Conservation (phyloP, 2,888 invertebrate species). For the Microplitis deprimator region DNA sequence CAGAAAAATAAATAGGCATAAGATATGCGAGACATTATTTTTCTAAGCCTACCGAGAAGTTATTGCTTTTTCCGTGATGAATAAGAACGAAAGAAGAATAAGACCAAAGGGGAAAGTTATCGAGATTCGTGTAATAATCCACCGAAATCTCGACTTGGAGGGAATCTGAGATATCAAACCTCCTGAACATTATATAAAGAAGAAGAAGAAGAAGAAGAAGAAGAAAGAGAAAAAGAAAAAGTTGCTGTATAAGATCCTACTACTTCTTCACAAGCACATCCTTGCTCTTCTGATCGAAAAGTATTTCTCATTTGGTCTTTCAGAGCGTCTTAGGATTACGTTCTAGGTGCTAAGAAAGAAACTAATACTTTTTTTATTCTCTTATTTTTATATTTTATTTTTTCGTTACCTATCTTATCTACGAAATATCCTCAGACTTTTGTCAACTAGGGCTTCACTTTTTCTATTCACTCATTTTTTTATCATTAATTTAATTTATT, state of each 20-base stretch:
- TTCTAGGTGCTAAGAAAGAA: slow-evolving; percentile 46
- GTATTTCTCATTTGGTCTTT: slow-evolving; percentile 70
- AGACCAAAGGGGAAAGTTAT: neutral
- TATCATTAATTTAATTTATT: neutral
- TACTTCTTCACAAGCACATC: slow-evolving; percentile 48
- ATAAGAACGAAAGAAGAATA: slow-evolving; percentile 13
- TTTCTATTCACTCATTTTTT: neutral
- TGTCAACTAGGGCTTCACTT: neutral
- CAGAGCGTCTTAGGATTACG: slow-evolving; percentile 65
- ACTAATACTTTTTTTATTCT: slow-evolving; percentile 48
- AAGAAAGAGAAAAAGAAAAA: slow-evolving; percentile 37
- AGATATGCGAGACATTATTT: neutral
- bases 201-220: neutral
- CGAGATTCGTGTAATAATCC: slow-evolving; percentile 54
- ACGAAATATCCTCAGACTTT: neutral
- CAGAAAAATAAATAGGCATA: too few species aligned
- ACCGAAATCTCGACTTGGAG: slow-evolving; percentile 55
- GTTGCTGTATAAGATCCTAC: slow-evolving; percentile 47
- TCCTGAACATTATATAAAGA: slow-evolving; percentile 56
- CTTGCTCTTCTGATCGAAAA: slow-evolving; percentile 60
- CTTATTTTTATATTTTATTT: slow-evolving; percentile 19
- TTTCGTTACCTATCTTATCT: neutral
- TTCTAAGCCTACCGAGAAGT: neutral
- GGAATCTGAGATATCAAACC: slow-evolving; percentile 23
- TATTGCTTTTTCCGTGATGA: slow-evolving; percentile 16